phyloP scores from a whole-genome alignment of 1,140 invertebrate species.

The Drosophila orena region DNA sequence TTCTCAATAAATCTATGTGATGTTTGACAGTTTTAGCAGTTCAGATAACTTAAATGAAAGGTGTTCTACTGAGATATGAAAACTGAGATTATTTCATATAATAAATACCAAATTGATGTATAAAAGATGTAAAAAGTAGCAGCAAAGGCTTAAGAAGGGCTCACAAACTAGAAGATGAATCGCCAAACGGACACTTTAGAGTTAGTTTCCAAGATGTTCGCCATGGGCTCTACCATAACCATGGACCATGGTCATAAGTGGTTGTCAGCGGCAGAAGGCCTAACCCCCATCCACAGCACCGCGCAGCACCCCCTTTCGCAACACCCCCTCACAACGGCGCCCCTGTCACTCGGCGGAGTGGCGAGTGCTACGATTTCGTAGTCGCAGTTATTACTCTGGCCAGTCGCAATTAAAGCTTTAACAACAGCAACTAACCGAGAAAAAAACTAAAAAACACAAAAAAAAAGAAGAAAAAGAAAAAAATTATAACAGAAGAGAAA shows the following conservation, averaged over 20 bases:
- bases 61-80: too few relatives aligned
- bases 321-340: slow-evolving; percentile 13
- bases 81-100: too few relatives aligned
- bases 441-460: slow-evolving; percentile 4
- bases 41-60: too few relatives aligned
- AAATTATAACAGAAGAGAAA: slow-evolving; percentile 33
- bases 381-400: slow-evolving; percentile 69
- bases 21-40: too few relatives aligned
- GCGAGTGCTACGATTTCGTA: slow-evolving; percentile 53
- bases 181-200: background rate
- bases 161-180: background rate
- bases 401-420: slow-evolving; percentile 70
- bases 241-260: background rate
- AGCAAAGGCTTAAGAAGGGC: background rate
- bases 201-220: background rate
- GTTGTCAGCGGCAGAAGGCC: slow-evolving; percentile 39
- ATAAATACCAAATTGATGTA: too few relatives aligned
- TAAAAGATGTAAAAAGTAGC: too few relatives aligned
- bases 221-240: background rate
- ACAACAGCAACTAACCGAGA: slow-evolving; percentile 41
- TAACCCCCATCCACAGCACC: background rate
- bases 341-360: slow-evolving; percentile 26
- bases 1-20: too few relatives aligned
- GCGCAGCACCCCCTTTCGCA: background rate
- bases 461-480: slow-evolving; percentile 2